Evolutionary conservation across 2,888 invertebrate species (phyloP).

Genomic region (Coremacera marginata): DNA sequence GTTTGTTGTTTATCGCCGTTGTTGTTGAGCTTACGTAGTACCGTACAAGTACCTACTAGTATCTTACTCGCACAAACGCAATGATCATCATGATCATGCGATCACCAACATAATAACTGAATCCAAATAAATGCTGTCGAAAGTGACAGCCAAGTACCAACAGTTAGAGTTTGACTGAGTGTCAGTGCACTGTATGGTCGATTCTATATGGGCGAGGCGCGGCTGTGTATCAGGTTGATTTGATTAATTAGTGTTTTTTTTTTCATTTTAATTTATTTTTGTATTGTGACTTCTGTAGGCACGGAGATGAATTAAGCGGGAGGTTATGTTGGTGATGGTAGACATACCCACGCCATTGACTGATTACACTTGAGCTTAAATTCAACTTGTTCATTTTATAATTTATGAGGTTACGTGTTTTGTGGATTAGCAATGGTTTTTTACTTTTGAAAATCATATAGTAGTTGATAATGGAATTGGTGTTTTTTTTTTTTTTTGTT

Average conservation of each 20-base stretch:
- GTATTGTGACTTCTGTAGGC: not conserved
- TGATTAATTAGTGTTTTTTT: conserved; percentile 33
- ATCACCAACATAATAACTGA: not conserved
- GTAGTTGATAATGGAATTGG: too few species aligned
- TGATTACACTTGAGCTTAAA: conserved; percentile 19
- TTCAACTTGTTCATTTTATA: not conserved
- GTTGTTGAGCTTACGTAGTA: not conserved
- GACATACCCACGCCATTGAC: conserved; percentile 12
- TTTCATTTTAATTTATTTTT: not conserved
- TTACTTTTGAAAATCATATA: too few species aligned
- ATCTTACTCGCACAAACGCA: not conserved
- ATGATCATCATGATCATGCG: not conserved
- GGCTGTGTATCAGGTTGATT: conserved; percentile 32
- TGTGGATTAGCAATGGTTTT: conserved; percentile 1
- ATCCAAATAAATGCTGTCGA: conserved; percentile 14
- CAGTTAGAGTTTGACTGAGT: not conserved
- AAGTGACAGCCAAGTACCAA: conserved; percentile 25
- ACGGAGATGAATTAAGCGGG: not conserved
- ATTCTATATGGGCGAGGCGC: not conserved
- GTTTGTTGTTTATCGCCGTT: conserved; percentile 37
- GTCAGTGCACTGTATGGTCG: not conserved
- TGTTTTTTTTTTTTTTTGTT: too few species aligned
- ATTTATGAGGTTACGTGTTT: conserved; percentile 10
- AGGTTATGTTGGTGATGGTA: not conserved
- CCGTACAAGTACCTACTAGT: not conserved